Evolutionary conservation across 2,113 vertebrate species (phyloP), one percentile per base, ranked within the genome.

Genomic region (Solenodon paradoxus): DNA sequence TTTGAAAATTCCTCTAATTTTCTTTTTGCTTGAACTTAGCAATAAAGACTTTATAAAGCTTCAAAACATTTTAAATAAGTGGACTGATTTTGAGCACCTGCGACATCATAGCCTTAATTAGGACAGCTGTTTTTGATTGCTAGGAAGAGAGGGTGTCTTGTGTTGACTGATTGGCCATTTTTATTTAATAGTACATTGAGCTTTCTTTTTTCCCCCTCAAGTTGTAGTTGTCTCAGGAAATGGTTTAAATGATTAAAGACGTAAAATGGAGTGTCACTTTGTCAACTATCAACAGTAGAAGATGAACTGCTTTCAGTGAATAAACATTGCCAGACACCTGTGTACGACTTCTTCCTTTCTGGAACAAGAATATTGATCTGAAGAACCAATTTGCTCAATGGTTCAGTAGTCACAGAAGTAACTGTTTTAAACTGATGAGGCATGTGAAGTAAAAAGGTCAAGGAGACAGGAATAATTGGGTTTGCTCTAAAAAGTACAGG

Each of bases 11-110:
- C 17, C 15, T 86, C 40, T 24, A 32, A 20, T 42, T 77, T 77
- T 61, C 77, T 63, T 86, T 92, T 59, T 47, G 35, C 49, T 47
- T 82, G 51, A 89, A 94, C 51, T 88, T 92, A 86, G 79, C 55
- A 59, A 91, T 78, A 91, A 83, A 92, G 38, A 75, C 71, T 86
- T 96, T 82, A 93, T 89, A 91, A 89, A 51, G 78, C 88, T 95
- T 97, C 92, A 81, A 96, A 95, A 97, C 85, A 91, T 95, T 92
- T 96, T 94, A 96, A 96, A 93, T 97, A 96, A 96, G 95, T 97
- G 83, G 86, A 94, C 96, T 97, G 96, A 96, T 94, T 96, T 96
- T 96, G 83, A 94, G 55, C 96, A 97, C 97, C 96, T 97, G 97
- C 93, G 83, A 55, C 91, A 92, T 93, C 82, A 92, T 9, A 91